phyloP scores from a whole-genome alignment of 2,113 vertebrate genomes.

The Phalacrocorax pelagicus region DNA sequence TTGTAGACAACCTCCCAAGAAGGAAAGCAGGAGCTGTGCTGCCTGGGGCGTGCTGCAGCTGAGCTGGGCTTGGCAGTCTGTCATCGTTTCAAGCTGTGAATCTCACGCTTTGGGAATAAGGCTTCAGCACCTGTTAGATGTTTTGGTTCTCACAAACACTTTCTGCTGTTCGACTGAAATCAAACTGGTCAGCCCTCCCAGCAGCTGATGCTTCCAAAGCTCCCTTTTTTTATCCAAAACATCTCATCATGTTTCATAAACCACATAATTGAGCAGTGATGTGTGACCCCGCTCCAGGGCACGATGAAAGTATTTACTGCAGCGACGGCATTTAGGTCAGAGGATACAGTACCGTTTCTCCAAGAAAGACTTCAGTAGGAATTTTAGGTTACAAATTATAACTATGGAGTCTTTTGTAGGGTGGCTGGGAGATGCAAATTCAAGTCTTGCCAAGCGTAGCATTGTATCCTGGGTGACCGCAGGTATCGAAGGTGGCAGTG shows the following conservation, averaged over 20 bases:
- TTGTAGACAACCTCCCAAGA: not conserved
- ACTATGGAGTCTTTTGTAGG: not conserved
- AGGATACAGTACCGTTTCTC: accelerated
- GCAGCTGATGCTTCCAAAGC: not conserved
- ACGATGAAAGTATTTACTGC: accelerated
- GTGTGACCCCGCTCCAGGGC: not conserved
- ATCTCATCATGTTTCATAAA: accelerated
- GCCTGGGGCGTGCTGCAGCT: not conserved
- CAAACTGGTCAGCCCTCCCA: not conserved
- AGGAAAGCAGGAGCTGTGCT: accelerated
- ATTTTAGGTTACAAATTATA: not conserved
- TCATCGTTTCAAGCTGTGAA: not conserved
- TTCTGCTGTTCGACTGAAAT: not conserved
- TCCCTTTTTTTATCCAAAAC: not conserved
- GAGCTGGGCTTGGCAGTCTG: not conserved
- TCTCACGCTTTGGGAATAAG: not conserved
- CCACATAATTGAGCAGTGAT: not conserved
- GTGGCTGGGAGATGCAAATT: not conserved
- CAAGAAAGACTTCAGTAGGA: not conserved
- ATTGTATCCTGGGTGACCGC: not conserved
- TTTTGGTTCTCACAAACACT: not conserved
- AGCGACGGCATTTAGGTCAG: accelerated
- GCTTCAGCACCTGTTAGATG: not conserved
- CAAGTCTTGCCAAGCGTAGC: not conserved
- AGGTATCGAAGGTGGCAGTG: accelerated